Evolutionary conservation across 30 jellyfish, hydroid and myxozoan genomes (phyloP).

Genomic region (Clytia hemisphaerica): DNA sequence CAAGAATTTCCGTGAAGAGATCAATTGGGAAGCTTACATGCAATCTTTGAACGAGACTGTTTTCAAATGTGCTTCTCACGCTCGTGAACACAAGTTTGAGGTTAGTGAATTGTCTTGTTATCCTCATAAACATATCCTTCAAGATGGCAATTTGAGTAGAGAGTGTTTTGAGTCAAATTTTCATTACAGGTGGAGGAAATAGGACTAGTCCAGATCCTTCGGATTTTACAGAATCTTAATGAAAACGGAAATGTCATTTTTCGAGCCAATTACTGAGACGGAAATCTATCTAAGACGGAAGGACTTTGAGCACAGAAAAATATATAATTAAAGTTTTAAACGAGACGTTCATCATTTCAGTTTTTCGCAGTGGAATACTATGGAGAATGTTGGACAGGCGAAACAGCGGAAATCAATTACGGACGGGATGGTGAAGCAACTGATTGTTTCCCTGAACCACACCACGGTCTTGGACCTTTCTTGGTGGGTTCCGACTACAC

Average conservation of each 20-base stretch:
- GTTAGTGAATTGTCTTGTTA: slow-evolving; percentile 6
- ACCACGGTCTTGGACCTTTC: not conserved
- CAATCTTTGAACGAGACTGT: slow-evolving; percentile 14
- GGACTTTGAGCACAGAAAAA: no score
- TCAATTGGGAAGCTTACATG: slow-evolving; percentile 40
- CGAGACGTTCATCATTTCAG: no score
- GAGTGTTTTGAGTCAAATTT: no score
- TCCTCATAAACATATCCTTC: no score
- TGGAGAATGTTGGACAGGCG: slow-evolving; percentile 94
- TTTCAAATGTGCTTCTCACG: slow-evolving; percentile 38
- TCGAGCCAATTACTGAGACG: no score
- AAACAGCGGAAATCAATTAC: slow-evolving; percentile 39
- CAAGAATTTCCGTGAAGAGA: slow-evolving; percentile 28
- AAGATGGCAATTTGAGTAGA: no score
- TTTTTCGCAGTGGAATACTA: slow-evolving; percentile 62
- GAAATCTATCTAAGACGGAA: no score
- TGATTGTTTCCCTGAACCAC: slow-evolving; percentile 54
- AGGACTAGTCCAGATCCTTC: no score
- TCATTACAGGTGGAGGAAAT: no score
- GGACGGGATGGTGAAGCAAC: slow-evolving; percentile 61
- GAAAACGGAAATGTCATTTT: no score
- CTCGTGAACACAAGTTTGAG: slow-evolving; percentile 5
- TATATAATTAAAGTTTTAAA: no score
- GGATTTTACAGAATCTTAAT: no score
- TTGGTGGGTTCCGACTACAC: slow-evolving; percentile 61